Base-by-base conservation (phyloP, 2,888 invertebrate genomes). In the Anoncus sp. region DNA sequence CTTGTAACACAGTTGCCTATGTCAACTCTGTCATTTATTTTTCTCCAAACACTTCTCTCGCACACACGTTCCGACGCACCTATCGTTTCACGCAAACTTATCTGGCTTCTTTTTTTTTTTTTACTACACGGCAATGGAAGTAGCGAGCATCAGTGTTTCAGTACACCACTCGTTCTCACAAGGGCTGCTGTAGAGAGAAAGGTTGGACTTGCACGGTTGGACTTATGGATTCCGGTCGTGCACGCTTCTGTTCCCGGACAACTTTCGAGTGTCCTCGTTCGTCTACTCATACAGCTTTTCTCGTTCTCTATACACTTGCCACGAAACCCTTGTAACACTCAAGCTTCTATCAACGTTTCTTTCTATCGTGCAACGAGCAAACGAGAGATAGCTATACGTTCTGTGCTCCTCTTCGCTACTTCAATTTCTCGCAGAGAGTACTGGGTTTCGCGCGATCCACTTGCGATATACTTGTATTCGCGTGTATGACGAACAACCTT, bases 151-250 rank as follows among this genome's bases (percentile, higher is more conserved):
- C 4, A 5, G 31, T 31, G 31, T 31, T 3, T 31, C 4, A 5
- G 31, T 31, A 7, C 7, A 14, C 31, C 47, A 27, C 51, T 53
- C 18, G 71, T 65, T 27, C 18, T 47, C 9, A 31, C 47, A 55
- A 57, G 62, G 24, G 35, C 38, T n/a, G n/a, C n/a, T n/a, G n/a
- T n/a, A n/a, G n/a, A n/a, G n/a, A n/a, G n/a, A n/a, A n/a, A n/a
- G n/a, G 31, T 12, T 60, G 63, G 63, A 76, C 76, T 75, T n/a
- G n/a, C n/a, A n/a, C n/a, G n/a, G n/a, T 66, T 67, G 71, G 59
- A 81, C 79, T 81, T 79, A 62, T 24, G 71, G 65, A 81, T 81
- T 81, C 81, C 65, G 43, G 63, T 81, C 79, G 77, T n/a, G n/a
- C n/a, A n/a, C 75, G 75, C 72, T 51, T 70, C 31, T 66, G 45